phyloP scores from a whole-genome alignment of 2,113 vertebrate genomes.

The Epinephelus moara region DNA sequence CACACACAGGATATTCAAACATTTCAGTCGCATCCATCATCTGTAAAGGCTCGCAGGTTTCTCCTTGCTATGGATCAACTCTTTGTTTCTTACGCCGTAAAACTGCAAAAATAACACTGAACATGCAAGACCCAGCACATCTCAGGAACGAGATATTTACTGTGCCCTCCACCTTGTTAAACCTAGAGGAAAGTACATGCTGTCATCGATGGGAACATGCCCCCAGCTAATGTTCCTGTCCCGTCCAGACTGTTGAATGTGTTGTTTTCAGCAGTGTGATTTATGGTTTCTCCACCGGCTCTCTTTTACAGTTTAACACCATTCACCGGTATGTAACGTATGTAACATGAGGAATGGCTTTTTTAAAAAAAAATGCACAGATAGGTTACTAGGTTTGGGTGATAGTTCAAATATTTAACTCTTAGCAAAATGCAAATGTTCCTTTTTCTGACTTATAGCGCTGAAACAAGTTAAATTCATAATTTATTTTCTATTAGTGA shows the following conservation, averaged over 20 bases:
- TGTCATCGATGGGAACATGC: constrained; percentile 14
- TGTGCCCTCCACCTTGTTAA: constrained; percentile 31
- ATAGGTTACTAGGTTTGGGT: background rate
- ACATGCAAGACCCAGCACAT: constrained; percentile 30
- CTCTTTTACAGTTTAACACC: background rate
- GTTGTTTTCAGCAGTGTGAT: constrained; percentile 12
- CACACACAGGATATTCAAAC: constrained; percentile 19
- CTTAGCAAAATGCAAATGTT: background rate
- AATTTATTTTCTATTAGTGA: no score
- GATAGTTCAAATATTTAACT: background rate
- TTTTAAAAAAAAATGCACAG: background rate
- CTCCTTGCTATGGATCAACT: constrained; percentile 3
- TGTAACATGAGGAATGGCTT: background rate
- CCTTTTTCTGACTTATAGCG: background rate
- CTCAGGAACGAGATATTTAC: constrained; percentile 23
- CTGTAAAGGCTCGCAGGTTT: background rate
- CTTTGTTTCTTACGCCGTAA: background rate
- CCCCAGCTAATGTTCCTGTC: constrained; percentile 34
- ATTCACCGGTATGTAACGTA: constrained; percentile 10
- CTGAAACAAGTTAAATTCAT: background rate
- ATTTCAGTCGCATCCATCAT: background rate
- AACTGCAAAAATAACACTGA: constrained; percentile 3
- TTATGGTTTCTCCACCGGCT: constrained; percentile 5
- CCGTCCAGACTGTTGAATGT: background rate
- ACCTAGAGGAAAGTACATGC: constrained; percentile 13